Base-by-base conservation (phyloP, 1,140 invertebrate genomes). In the Medauroidea extradentata region DNA sequence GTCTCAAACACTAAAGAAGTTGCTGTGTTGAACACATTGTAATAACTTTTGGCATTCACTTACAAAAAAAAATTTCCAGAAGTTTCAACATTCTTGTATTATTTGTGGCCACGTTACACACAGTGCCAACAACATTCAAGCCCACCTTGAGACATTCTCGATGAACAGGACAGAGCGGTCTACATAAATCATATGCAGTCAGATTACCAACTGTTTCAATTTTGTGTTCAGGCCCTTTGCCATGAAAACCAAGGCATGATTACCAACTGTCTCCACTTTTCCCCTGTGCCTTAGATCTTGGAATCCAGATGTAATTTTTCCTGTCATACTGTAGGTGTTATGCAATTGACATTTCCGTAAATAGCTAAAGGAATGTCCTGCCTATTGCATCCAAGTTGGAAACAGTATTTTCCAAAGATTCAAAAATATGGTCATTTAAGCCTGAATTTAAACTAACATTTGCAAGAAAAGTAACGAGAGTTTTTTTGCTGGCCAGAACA, bases 201-300 rank as follows among this genome's bases (percentile, higher is more conserved):
- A 49, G 11, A 21, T 19, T 29, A 49, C 24, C 53, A 4, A 9
- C 21, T 59, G 57, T 43, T 59, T 59, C 57, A 49, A 59, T n/a
- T 49, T 16, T 14, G 3, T 7, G 14, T 16, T 7, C 23, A 59
- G 14, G 14, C 57, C 57, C 8, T 34, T 16, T 3, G 21, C 25
- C 54, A 59, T 59, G 57, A 59, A 59, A 18, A 59, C 57, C 24
- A 59, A 25, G 9, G 57, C 57, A 23, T 59, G 55, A 11, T 18
- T 59, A 5, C 54, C 57, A 14, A 59, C 25, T 5, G 27, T 16
- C 11, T 34, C 11, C 4, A 4, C 11, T 34, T 11, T 34, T 4
- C 23, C 23, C 5, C 23, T 5, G 43, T 23, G 43, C 4, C 23
- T 14, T 34, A 34, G 29, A 34, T 34, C 29, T 7, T 34, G 29